A percentile compares a stretch with the other conserved stretches of the same genome.
Evolutionary conservation across 1,140 invertebrate genomes (phyloP).

Genomic region (Cydia strobilella): DNA sequence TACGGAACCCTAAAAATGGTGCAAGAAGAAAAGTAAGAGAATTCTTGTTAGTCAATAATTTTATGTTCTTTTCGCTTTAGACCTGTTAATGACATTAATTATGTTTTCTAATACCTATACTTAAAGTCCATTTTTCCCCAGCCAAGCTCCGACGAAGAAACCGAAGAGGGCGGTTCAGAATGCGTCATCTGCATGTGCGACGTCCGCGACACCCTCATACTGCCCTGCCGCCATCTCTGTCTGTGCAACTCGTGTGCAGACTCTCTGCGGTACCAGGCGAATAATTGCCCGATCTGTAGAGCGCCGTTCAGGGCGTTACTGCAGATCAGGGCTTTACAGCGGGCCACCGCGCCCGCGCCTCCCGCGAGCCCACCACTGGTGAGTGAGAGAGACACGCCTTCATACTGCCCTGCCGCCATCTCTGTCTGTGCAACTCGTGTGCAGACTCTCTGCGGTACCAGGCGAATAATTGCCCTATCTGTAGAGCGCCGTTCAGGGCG

Average conservation of each 20-base stretch:
- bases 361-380: slow-evolving; percentile 67
- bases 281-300: slow-evolving; percentile 99
- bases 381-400: slow-evolving; percentile 89
- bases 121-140: slow-evolving; percentile 53
- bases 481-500: slow-evolving; percentile 97
- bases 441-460: slow-evolving; percentile 90
- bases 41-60: no score
- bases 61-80: no score
- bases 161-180: slow-evolving; percentile 97
- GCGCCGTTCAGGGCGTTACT: slow-evolving; percentile 97
- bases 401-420: slow-evolving; percentile 99
- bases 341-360: slow-evolving; percentile 79
- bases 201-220: slow-evolving; percentile 96
- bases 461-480: slow-evolving; percentile 99
- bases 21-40: no score
- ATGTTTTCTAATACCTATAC: no score
- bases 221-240: slow-evolving; percentile 98
- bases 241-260: slow-evolving; percentile 98
- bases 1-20: no score
- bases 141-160: slow-evolving; percentile 91
- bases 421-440: slow-evolving; percentile 98
- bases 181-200: slow-evolving; percentile 99
- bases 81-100: no score
- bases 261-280: slow-evolving; percentile 97
- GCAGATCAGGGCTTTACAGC: slow-evolving; percentile 97